Evolutionary conservation across 2,888 invertebrate genomes (phyloP).

Genomic region (Liodrosophila aerea): DNA sequence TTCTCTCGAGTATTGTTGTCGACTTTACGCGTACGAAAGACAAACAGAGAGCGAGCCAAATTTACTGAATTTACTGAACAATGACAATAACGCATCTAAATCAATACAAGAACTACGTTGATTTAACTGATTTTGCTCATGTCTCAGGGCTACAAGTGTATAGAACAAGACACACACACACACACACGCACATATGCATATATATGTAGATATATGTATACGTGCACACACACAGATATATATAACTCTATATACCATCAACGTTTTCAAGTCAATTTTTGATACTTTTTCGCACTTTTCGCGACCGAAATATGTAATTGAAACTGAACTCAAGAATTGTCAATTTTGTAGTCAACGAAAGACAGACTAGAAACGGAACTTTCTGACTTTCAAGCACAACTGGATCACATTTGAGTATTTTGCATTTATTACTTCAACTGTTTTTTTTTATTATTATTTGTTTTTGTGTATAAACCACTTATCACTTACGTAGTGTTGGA

Average conservation of each 20-base stretch:
- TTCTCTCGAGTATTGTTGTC: constrained; percentile 16
- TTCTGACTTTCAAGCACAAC: constrained; percentile 47
- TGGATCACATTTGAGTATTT: constrained; percentile 49
- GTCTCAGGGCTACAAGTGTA: constrained; percentile 49
- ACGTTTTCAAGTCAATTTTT: constrained; percentile 23
- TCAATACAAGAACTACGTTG: constrained; percentile 32
- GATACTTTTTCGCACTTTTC: constrained; percentile 67
- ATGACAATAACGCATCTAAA: constrained; percentile 37
- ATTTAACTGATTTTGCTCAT: constrained; percentile 33
- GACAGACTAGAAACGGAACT: constrained; percentile 28
- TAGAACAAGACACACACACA: constrained; percentile 38
- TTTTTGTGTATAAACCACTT: constrained; percentile 45
- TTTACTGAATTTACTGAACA: constrained; percentile 29
- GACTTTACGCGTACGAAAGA: constrained; percentile 57
- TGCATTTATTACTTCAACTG: constrained; percentile 22
- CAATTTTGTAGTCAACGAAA: constrained; percentile 28
- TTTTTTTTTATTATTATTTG: constrained; percentile 18
- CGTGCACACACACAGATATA: constrained; percentile 28
- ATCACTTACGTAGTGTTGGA: constrained; percentile 69
- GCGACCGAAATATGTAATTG: constrained; percentile 62
- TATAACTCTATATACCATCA: constrained; percentile 32
- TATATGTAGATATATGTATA: constrained; percentile 17
- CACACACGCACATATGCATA: constrained; percentile 33
- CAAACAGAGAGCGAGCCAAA: constrained; percentile 46
- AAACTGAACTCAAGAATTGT: constrained; percentile 33